A percentile compares a stretch with the other conserved stretches of the same genome.
phyloP scores from a whole-genome alignment of 2,113 vertebrate genomes.

The Bolborhynchus lineola region DNA sequence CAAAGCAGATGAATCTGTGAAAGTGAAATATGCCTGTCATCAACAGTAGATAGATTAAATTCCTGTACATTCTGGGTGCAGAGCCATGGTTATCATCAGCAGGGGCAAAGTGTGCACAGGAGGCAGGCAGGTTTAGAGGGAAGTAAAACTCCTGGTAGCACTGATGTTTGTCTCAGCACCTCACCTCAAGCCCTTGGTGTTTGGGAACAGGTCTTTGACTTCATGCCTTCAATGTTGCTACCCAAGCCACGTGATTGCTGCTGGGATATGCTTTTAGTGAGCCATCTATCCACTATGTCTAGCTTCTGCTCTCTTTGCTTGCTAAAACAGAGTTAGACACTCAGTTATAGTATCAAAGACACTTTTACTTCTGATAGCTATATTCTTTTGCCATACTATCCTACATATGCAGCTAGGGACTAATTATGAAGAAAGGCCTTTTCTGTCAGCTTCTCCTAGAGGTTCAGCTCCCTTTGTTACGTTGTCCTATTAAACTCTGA shows the following conservation, averaged over 20 bases:
- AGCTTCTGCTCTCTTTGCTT: neutral
- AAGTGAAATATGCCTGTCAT: neutral
- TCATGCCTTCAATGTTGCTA: rapidly evolving
- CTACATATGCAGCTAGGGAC: neutral
- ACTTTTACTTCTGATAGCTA: neutral
- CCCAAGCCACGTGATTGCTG: rapidly evolving
- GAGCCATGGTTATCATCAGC: neutral
- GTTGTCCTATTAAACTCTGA: neutral
- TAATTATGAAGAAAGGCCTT: neutral
- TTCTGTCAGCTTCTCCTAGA: neutral
- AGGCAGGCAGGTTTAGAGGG: neutral
- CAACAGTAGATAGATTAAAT: neutral
- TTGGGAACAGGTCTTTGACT: neutral
- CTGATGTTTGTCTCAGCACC: neutral
- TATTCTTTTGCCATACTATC: neutral
- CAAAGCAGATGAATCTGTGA: neutral
- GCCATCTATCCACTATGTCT: neutral
- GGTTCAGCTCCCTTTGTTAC: neutral
- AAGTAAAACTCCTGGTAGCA: neutral
- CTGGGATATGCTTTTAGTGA: neutral
- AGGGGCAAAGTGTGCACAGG: neutral
- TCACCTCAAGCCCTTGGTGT: neutral
- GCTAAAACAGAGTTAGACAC: neutral
- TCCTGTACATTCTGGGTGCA: neutral
- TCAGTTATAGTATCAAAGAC: neutral